Evolutionary conservation across 2,113 vertebrate genomes (phyloP), one percentile per base, ranked within the genome.

Genomic region (Perca fluviatilis): DNA sequence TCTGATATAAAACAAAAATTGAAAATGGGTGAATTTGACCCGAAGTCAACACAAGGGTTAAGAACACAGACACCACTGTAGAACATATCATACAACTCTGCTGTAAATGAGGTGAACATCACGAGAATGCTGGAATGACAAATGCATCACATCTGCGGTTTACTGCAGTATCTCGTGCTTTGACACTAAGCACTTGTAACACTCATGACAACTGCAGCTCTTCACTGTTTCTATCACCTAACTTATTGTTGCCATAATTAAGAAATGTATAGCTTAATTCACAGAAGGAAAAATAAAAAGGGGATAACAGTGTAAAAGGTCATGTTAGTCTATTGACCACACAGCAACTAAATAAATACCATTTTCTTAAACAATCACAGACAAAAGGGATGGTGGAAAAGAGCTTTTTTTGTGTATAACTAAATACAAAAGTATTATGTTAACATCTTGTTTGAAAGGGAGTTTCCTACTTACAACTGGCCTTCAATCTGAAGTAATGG

Each of bases 341-440:
- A 46, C 8, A 72, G 5, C 3, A 73, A 16, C n/a, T 47, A 6
- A 57, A 40, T 43, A 25, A 30, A 62, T 27, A 25, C 9, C 12
- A 53, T 66, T 53, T 51, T 69, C 7, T 51, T 14, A 40, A 68
- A 40, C 13, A 65, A 54, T 40, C 16, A 83, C 14, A 88, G 19
- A 68, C 3, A 65, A 68, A 66, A 56, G 0, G 1, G 12, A 25
- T 25, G 2, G 16, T 75, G 2, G 4, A 81, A 72, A 79, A 79
- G 23, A 36, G 23, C 6, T 53, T 54, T 69, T 69, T 72, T 66
- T 75, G 27, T 91, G 91, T 89, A 89, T 89, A 82, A 74, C 14
- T 47, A 90, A 80, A 84, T 89, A 88, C 72, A 91, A 90, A 91
- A 86, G 36, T 79, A 71, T 76, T 67, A 87, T 86, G 70, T 66